Base-by-base conservation (phyloP, 2,113 vertebrate species). In the Chascanopsetta lugubris region DNA sequence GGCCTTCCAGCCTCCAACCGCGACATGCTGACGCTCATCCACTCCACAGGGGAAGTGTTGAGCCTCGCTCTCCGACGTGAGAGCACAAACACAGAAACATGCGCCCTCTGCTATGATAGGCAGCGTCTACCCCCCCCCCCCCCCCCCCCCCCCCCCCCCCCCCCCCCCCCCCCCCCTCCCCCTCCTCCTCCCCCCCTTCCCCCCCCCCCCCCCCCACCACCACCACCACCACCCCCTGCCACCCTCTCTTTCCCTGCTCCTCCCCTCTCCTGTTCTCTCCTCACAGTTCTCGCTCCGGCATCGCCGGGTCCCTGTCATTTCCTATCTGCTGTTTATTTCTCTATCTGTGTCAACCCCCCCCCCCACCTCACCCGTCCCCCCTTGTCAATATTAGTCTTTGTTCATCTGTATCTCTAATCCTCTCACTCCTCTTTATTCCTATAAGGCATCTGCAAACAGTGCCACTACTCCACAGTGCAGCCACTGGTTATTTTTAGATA, bases 41-140 rank as follows among this genome's bases (percentile, higher is more conserved):
- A 69, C 86, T 84, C 86, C 69, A 69, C 84, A 81, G 80, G 82
- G 75, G 72, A 82, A 81, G 85, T 88, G 87, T 88, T 79, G 85
- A 57, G 67, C 62, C 85, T 83, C 60, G 22, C 72, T 75, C 24
- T 26, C 58, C 10, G 43, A 85, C 20, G 75, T 79, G 79, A 82
- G 70, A 88, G 81, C 77, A 65, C 79, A 85, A 82, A 88, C 80
- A 88, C 77, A 79, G 55, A 75, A 66, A 80, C 82, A 69, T 75
- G 73, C 70, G 25, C 54, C 72, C 84, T 65, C 53, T 55, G 7
- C 59, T 15, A 71, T 56, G 67, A 30, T 40, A 57, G 58, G 47
- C 68, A 66, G 55, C 10, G 40, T 55, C 7, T n/a, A 69, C 60
- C 12, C 10, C 3, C 26, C 27, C 59, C 30, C 43, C 18, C 32